Evolutionary conservation across 2,888 invertebrate genomes (phyloP).

Genomic region (Acronicta psi): DNA sequence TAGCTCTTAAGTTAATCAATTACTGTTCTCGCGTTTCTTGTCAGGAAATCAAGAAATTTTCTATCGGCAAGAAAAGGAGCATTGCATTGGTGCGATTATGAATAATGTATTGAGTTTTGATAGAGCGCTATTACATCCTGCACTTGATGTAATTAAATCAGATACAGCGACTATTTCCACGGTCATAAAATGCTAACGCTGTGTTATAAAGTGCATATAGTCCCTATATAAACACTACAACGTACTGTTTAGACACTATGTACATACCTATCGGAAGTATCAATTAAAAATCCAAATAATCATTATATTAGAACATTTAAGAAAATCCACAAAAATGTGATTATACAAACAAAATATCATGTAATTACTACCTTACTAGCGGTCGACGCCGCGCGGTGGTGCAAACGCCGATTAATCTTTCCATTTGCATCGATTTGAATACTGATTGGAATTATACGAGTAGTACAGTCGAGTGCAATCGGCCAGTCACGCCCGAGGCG

Average conservation of each 20-base stretch:
- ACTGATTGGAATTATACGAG: slow-evolving; percentile 81
- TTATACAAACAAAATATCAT: slow-evolving; percentile 61
- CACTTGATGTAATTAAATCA: slow-evolving; percentile 27
- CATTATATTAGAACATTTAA: slow-evolving; percentile 23
- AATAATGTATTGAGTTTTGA: slow-evolving; percentile 50
- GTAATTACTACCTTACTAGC: slow-evolving; percentile 66
- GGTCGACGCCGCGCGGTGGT: slow-evolving; percentile 64
- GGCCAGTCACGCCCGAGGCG: slow-evolving; percentile 66
- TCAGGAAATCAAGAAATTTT: slow-evolving; percentile 14
- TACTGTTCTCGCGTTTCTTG: slow-evolving; percentile 29
- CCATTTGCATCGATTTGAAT: slow-evolving; percentile 85
- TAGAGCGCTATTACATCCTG: slow-evolving; percentile 36
- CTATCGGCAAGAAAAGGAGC: slow-evolving; percentile 36
- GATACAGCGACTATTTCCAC: slow-evolving; percentile 12
- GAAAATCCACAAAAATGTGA: slow-evolving; percentile 49
- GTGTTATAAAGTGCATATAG: not conserved
- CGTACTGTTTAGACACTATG: not conserved
- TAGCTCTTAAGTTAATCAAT: slow-evolving; percentile 24
- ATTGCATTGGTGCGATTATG: slow-evolving; percentile 43
- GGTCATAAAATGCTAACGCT: slow-evolving; percentile 11
- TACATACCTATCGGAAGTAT: slow-evolving; percentile 3
- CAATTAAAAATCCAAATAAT: slow-evolving; percentile 8
- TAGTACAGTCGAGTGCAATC: slow-evolving; percentile 67
- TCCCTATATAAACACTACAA: not conserved
- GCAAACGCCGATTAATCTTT: slow-evolving; percentile 82